Percentiles rank a stretch among this genome's conserved stretches.
phyloP scores from a whole-genome alignment of 2,113 vertebrate genomes.

The Rhinolophus ferrumequinum region DNA sequence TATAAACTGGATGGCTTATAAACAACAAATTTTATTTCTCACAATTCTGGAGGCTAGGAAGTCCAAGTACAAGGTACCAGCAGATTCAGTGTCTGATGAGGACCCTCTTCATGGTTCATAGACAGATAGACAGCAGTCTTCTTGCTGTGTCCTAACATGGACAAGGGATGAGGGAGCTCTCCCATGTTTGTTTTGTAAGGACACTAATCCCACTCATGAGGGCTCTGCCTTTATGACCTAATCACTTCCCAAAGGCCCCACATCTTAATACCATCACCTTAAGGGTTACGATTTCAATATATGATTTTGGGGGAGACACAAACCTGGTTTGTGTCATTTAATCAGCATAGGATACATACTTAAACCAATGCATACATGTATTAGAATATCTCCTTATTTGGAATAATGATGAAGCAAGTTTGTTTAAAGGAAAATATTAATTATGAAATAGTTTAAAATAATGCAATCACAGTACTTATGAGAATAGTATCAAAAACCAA shows the following conservation, averaged over 20 bases:
- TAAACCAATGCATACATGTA: background rate
- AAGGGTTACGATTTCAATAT: background rate
- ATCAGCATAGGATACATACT: background rate
- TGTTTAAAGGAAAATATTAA: constrained; percentile 5
- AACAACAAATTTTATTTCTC: background rate
- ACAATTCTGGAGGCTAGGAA: background rate
- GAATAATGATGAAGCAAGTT: background rate
- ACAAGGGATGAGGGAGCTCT: background rate
- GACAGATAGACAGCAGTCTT: background rate
- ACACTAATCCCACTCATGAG: background rate
- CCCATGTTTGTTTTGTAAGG: background rate
- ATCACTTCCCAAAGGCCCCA: background rate
- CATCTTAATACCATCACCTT: background rate
- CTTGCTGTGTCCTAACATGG: background rate
- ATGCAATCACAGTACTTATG: background rate
- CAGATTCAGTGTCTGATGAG: background rate
- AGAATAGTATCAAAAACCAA: background rate
- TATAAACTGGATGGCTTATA: background rate
- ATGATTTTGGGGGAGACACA: background rate
- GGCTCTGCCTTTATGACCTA: background rate
- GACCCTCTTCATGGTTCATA: background rate
- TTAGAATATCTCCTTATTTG: background rate
- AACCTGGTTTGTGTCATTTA: background rate
- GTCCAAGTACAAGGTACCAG: background rate
- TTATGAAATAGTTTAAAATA: constrained; percentile 41